Evolutionary conservation across 2,888 invertebrate genomes (phyloP).

Genomic region (Scaptomyza cyrtandrae): DNA sequence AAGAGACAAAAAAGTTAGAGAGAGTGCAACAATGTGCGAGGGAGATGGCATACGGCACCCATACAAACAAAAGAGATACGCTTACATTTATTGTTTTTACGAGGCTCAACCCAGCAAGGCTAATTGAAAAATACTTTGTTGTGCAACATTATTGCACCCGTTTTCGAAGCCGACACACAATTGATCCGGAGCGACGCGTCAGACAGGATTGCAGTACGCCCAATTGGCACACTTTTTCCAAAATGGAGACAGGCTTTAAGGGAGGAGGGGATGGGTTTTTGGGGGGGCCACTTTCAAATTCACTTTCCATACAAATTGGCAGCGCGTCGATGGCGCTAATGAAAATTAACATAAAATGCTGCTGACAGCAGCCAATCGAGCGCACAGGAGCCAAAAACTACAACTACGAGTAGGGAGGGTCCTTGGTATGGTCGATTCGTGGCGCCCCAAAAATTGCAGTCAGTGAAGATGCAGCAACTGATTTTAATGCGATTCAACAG

Average conservation of each 20-base stretch:
- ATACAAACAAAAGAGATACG: slow-evolving; percentile 31
- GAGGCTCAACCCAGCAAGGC: slow-evolving; percentile 61
- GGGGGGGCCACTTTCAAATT: slow-evolving; percentile 64
- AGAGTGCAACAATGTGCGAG: background rate
- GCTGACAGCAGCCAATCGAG: slow-evolving; percentile 80
- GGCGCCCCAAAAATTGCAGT: slow-evolving; percentile 65
- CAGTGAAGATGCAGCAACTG: slow-evolving; percentile 79
- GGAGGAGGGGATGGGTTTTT: background rate
- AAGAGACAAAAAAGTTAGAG: background rate
- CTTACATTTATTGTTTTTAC: slow-evolving; percentile 75
- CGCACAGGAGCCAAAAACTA: slow-evolving; percentile 54
- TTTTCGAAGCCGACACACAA: slow-evolving; percentile 21
- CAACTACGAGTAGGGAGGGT: slow-evolving; percentile 18
- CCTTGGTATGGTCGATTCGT: slow-evolving; percentile 29
- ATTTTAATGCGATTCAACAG: slow-evolving; percentile 80
- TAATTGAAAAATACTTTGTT: slow-evolving; percentile 80
- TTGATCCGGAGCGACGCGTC: slow-evolving; percentile 42
- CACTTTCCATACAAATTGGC: slow-evolving; percentile 80
- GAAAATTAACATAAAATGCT: slow-evolving; percentile 80
- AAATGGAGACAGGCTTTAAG: background rate
- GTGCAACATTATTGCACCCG: slow-evolving; percentile 63
- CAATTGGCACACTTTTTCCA: slow-evolving; percentile 65
- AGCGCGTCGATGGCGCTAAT: slow-evolving; percentile 76
- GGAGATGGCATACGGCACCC: slow-evolving; percentile 2
- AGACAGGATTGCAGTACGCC: slow-evolving; percentile 14